These are phyloP conservation scores for Trachelus troglodyta DNA, from an alignment of 2,888 invertebrate species.

Conservation along the genomic window DNA sequence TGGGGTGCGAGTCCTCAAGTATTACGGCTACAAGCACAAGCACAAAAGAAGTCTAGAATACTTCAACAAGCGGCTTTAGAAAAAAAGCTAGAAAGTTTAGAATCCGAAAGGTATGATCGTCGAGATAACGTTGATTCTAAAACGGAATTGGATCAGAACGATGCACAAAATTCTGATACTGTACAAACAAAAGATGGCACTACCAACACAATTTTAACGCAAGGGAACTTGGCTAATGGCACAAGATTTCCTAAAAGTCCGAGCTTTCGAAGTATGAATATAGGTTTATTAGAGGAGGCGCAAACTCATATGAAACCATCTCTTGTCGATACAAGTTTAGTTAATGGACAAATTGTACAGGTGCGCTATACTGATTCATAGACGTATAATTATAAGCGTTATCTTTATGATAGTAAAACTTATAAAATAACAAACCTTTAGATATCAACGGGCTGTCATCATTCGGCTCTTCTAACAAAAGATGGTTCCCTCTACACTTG, in stretches of 20 bases:
- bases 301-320: slow-evolving; percentile 72
- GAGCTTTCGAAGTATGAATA: slow-evolving; percentile 34
- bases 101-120: neutral
- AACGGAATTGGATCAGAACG: slow-evolving; percentile 11
- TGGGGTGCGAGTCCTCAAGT: slow-evolving; percentile 86
- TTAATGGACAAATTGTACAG: slow-evolving; percentile 74
- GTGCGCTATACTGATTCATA: slow-evolving; percentile 58
- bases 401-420: neutral
- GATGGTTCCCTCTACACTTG: slow-evolving; percentile 82
- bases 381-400: neutral
- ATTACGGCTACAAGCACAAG: slow-evolving; percentile 75
- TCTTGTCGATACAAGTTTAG: slow-evolving; percentile 72
- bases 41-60: slow-evolving; percentile 71
- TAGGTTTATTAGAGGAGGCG: slow-evolving; percentile 47
- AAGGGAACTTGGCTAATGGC: slow-evolving; percentile 26
- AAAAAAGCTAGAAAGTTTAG: slow-evolving; percentile 48
- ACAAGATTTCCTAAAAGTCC: slow-evolving; percentile 27
- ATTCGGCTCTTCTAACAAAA: slow-evolving; percentile 80
- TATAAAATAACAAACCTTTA: slow-evolving; percentile 18
- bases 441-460: slow-evolving; percentile 82
- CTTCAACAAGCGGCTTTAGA: slow-evolving; percentile 67
- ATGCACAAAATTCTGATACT: slow-evolving; percentile 16
- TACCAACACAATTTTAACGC: slow-evolving; percentile 1
- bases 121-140: slow-evolving; percentile 5
- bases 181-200: neutral